A percentile compares a stretch with the other conserved stretches of the same genome.
Evolutionary conservation across 2,113 vertebrate species (phyloP).

Genomic region (Ondatra zibethicus): DNA sequence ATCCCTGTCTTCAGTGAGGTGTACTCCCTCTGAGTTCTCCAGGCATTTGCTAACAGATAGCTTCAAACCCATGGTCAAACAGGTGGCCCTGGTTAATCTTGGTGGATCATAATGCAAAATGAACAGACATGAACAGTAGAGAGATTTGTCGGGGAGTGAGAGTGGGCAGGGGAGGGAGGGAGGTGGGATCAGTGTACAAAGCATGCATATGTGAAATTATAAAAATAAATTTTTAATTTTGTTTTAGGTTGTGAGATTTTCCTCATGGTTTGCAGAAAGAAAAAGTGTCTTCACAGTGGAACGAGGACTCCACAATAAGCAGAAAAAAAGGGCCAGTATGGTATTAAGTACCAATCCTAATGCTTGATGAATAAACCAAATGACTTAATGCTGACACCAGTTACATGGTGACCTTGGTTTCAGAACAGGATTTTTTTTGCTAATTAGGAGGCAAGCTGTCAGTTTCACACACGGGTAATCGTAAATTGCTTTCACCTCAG

Average conservation of each 20-base stretch:
- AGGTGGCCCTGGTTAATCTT: not conserved
- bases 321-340: not conserved
- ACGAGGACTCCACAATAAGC: not conserved
- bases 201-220: not conserved
- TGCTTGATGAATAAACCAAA: not conserved
- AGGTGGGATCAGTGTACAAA: not conserved
- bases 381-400: not conserved
- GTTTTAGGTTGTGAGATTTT: not conserved
- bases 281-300: conserved; percentile 17
- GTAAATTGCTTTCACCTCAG: conserved; percentile 80
- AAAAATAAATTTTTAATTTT: not conserved
- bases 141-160: not conserved
- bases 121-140: not conserved
- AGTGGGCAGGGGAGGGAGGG: no score
- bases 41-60: not conserved
- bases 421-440: not conserved
- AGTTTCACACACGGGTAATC: conserved; percentile 77
- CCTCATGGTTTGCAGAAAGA: conserved; percentile 9
- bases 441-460: not conserved
- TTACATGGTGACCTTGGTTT: not conserved
- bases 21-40: not conserved
- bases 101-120: not conserved
- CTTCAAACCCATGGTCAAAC: not conserved
- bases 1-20: not conserved
- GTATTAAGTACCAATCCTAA: not conserved